Evolutionary conservation across 2,888 invertebrate species (phyloP), one percentile per base, ranked within the genome.

Genomic region (Toxonevra muliebris): DNA sequence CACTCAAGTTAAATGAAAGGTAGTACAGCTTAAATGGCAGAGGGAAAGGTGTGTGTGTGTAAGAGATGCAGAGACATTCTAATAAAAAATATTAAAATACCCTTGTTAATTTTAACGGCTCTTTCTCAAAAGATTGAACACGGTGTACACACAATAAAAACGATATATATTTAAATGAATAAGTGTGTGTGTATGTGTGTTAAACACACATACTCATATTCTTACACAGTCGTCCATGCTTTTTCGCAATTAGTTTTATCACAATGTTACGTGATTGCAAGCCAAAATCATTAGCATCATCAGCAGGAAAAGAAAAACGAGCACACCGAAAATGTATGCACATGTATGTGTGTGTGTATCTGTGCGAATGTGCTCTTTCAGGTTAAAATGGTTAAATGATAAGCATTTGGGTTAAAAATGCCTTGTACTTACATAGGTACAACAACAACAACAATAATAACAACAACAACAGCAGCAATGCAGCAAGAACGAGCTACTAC

Each of bases 301-400:
- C 48, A 48, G 48, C 48, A 48, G 48, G 48, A 48, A 48, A 48
- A 15, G 48, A 48, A 8, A 12, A 48, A 15, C 48, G 15, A 48
- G 15, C 13, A 48, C 13, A 48, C 13, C 5, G 8, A 48, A 48
- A 48, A 48, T 30, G 30, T 30, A 7, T 48, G 8, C 11, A 11
- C 11, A 1, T 48, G 48, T 48, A 12, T 48, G 48, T 48, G 48
- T 48, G 48, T 48, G 48, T 48, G 48, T 2, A 11, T 48, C 3
- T 30, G 7, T 30, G 48, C 3, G 48, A n/a, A 15, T 48, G 48
- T n/a, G 48, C 15, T 13, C 48, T 13, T 15, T 15, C 48, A 48
- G 48, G 48, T 48, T 48, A 48, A 48, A 48, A 48, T 48, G 48
- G 48, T 48, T 48, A 48, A 48, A 48, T 48, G 48, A 48, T 48